Conservation (phyloP, 2,797 vertebrate species). For the Heliangelus exortis region DNA sequence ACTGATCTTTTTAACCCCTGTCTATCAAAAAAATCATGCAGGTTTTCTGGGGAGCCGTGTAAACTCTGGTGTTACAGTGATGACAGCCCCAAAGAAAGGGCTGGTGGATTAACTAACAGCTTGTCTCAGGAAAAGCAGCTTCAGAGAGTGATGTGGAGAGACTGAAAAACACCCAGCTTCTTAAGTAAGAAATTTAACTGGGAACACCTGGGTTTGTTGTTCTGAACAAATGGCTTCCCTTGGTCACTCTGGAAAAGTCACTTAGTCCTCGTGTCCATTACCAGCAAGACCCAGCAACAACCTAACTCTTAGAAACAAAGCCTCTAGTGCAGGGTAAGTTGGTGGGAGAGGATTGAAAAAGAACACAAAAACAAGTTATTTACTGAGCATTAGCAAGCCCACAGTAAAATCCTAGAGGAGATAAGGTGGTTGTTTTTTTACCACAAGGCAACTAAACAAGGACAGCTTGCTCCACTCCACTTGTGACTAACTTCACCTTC, state of each 20-base stretch:
- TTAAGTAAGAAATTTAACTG: neutral
- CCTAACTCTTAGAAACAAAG: neutral
- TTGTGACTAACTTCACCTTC: neutral
- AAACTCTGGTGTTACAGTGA: neutral
- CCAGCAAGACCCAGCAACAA: neutral
- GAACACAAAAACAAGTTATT: neutral
- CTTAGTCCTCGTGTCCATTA: neutral
- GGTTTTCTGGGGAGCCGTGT: neutral
- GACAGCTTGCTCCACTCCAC: neutral
- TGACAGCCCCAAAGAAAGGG: neutral
- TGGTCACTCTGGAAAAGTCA: neutral
- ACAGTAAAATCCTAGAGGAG: neutral
- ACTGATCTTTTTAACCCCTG: neutral
- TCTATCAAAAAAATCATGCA: too few relatives aligned
- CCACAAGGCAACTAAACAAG: slow-evolving; percentile 4
- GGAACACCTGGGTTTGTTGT: neutral
- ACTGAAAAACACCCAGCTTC: neutral
- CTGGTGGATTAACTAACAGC: neutral
- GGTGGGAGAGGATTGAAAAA: neutral
- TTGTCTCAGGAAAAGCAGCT: neutral
- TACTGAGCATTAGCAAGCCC: neutral
- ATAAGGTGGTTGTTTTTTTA: slow-evolving; percentile 29
- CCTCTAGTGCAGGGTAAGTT: neutral
- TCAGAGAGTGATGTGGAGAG: neutral
- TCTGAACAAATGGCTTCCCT: neutral